Evolutionary conservation across 2,888 invertebrate genomes (phyloP).

Genomic region (Zele albiditarsus): DNA sequence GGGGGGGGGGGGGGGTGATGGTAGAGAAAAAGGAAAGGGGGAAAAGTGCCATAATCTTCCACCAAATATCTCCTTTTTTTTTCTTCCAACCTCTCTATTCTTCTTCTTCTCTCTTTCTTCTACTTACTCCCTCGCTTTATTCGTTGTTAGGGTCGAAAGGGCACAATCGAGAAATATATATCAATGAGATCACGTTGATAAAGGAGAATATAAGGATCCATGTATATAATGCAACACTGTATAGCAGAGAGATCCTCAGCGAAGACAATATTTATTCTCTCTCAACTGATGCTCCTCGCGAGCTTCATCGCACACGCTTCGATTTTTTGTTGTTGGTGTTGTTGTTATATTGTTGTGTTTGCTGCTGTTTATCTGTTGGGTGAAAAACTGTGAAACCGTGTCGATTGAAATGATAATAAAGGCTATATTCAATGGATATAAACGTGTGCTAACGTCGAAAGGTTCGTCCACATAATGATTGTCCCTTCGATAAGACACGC

Average conservation of each 20-base stretch:
- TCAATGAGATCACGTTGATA: constrained; percentile 33
- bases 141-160: constrained; percentile 26
- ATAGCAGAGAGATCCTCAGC: constrained; percentile 1
- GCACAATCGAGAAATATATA: constrained; percentile 34
- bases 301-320: not conserved
- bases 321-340: not conserved
- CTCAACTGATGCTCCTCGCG: not conserved
- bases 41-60: not conserved
- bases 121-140: not conserved
- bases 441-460: constrained; percentile 14
- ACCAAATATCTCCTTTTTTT: not conserved
- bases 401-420: constrained; percentile 45
- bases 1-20: not conserved
- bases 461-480: constrained; percentile 42
- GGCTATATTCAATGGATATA: not conserved
- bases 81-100: not conserved
- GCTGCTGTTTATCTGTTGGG: constrained; percentile 17
- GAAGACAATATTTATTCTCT: constrained; percentile 36
- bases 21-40: not conserved
- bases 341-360: not conserved
- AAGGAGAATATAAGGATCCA: constrained; percentile 23
- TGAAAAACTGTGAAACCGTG: constrained; percentile 36
- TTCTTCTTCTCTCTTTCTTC: not conserved
- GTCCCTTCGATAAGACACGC: constrained; percentile 48
- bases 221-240: constrained; percentile 18